These are phyloP conservation scores for Helicoverpa assulta DNA, from an alignment of 2,888 invertebrate species.

Conservation along the genomic window DNA sequence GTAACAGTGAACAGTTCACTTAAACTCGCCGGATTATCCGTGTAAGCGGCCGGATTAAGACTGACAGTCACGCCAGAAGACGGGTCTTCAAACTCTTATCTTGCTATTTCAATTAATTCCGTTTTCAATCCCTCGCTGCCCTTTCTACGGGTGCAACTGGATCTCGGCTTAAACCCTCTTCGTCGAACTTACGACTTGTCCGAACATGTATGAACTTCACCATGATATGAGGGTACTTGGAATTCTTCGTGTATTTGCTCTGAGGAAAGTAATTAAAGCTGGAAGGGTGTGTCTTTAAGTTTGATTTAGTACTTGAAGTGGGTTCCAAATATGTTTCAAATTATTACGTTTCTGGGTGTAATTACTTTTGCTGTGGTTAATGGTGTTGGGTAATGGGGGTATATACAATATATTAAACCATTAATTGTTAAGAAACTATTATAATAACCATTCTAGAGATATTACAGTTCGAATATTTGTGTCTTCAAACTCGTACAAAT, in stretches of 20 bases:
- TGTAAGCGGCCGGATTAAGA: slow-evolving; percentile 63
- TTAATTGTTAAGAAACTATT: slow-evolving; percentile 29
- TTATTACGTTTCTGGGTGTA: slow-evolving; percentile 56
- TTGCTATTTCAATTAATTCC: slow-evolving; percentile 66
- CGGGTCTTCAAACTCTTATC: slow-evolving; percentile 61
- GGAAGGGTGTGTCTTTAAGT: slow-evolving; percentile 51
- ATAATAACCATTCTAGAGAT: slow-evolving; percentile 18
- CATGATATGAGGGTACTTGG: slow-evolving; percentile 53
- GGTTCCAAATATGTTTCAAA: slow-evolving; percentile 55
- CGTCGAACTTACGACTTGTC: slow-evolving; percentile 52
- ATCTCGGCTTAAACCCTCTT: slow-evolving; percentile 56
- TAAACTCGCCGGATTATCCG: slow-evolving; percentile 61
- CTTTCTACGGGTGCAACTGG: slow-evolving; percentile 47
- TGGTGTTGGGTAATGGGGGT: slow-evolving; percentile 18
- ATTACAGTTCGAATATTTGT: slow-evolving; percentile 7
- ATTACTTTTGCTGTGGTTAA: slow-evolving; percentile 44
- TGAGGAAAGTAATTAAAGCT: slow-evolving; percentile 58
- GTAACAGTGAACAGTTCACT: slow-evolving; percentile 53
- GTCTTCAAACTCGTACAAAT: background rate
- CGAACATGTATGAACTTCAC: slow-evolving; percentile 32
- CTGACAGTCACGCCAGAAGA: slow-evolving; percentile 64
- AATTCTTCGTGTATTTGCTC: slow-evolving; percentile 56
- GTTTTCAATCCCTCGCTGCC: slow-evolving; percentile 50
- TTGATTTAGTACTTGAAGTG: slow-evolving; percentile 59
- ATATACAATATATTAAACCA: slow-evolving; percentile 51